A percentile compares a stretch with the other conserved stretches of the same genome.
phyloP scores from a whole-genome alignment of 2,797 vertebrate genomes.

The Cirrhinus mrigala region DNA sequence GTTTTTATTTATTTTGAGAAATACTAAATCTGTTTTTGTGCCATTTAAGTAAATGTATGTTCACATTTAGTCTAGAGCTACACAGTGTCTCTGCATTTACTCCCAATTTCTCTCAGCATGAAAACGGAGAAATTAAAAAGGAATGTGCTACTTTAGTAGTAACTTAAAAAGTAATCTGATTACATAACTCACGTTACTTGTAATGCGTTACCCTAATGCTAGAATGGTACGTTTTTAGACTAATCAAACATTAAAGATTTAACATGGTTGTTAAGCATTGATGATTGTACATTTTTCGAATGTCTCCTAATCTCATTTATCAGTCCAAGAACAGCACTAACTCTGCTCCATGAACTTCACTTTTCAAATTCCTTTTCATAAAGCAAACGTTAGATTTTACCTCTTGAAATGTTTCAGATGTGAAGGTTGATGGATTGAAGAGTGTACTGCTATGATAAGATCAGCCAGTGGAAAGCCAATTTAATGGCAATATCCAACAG shows the following conservation, averaged over 20 bases:
- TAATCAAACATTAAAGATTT: not conserved
- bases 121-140: no score
- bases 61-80: no score
- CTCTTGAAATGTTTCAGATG: slow-evolving; percentile 77
- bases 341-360: slow-evolving; percentile 12
- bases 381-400: slow-evolving; percentile 41
- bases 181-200: no score
- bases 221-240: no score
- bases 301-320: not conserved
- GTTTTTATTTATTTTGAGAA: no score
- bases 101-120: no score
- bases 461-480: slow-evolving; percentile 65
- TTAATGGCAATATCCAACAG: slow-evolving; percentile 52
- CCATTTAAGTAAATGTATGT: no score
- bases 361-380: slow-evolving; percentile 45
- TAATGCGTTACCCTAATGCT: no score
- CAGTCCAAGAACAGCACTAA: slow-evolving; percentile 13
- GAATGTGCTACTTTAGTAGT: no score
- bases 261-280: not conserved
- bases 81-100: no score
- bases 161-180: no score
- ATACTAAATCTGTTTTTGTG: no score
- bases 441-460: slow-evolving; percentile 72
- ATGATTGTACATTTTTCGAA: not conserved
- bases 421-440: slow-evolving; percentile 65